These are phyloP conservation scores for Borostomias antarcticus DNA, from an alignment of 2,797 vertebrate species.

Conservation along the genomic window DNA sequence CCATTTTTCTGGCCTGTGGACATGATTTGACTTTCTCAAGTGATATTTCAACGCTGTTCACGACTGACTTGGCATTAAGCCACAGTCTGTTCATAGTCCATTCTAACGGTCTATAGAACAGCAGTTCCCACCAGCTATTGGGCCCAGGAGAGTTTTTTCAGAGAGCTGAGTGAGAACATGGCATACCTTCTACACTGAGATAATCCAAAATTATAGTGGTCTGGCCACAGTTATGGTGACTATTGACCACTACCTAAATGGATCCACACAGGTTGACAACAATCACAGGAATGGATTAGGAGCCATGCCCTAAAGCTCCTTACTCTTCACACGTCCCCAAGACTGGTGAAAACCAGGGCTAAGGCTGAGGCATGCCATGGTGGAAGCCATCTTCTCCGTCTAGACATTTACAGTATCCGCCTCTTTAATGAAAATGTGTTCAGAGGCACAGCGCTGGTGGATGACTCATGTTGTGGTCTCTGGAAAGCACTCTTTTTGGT, in stretches of 20 bases:
- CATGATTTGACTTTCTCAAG: background rate
- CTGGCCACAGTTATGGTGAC: slow-evolving; percentile 41
- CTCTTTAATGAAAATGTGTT: slow-evolving; percentile 29
- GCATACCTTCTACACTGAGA: slow-evolving; percentile 12
- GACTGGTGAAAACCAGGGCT: background rate
- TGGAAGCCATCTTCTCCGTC: background rate
- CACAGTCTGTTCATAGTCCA: slow-evolving; percentile 15
- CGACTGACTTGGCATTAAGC: slow-evolving; percentile 4
- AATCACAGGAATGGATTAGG: background rate
- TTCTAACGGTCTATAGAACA: slow-evolving; percentile 18
- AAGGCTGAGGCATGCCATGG: background rate
- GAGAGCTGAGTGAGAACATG: slow-evolving; percentile 27
- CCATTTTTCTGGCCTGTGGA: slow-evolving; percentile 13
- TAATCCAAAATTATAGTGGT: slow-evolving; percentile 34
- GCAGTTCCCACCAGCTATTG: slow-evolving; percentile 2
- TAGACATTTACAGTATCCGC: background rate
- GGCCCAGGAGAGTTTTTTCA: slow-evolving; percentile 25
- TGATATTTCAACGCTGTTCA: slow-evolving; percentile 31
- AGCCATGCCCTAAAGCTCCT: background rate
- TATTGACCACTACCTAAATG: slow-evolving; percentile 28
- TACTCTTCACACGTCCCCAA: background rate
- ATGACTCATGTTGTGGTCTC: slow-evolving; percentile 67
- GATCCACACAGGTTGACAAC: slow-evolving; percentile 14
- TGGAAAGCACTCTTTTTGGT: slow-evolving; percentile 50
- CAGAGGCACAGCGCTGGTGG: slow-evolving; percentile 20